These are phyloP conservation scores for Leucophora obtusa DNA, from an alignment of 2,888 invertebrate species.

Conservation along the genomic window DNA sequence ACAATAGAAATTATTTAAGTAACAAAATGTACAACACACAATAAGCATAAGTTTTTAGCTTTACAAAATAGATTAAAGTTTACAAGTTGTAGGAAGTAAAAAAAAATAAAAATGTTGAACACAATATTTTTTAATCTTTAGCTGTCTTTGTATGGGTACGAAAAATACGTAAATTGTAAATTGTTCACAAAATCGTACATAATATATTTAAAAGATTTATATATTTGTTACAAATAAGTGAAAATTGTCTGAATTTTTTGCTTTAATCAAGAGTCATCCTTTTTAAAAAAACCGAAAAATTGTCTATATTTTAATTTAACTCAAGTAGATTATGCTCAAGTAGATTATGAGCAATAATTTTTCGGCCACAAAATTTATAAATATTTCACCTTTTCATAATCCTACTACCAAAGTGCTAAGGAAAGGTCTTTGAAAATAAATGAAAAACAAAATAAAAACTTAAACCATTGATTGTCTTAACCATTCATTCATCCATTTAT, in stretches of 20 bases:
- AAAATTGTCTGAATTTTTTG: not conserved
- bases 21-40: not conserved
- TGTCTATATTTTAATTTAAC: not conserved
- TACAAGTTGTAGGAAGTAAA: constrained; percentile 34
- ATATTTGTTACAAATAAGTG: not conserved
- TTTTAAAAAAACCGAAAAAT: not conserved
- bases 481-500: constrained; percentile 1
- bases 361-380: constrained; percentile 21
- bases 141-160: not conserved
- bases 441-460: not conserved
- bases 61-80: not conserved
- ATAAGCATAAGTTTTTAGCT: constrained; percentile 36
- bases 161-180: not conserved
- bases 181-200: not conserved
- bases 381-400: constrained; percentile 7
- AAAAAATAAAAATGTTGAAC: not conserved
- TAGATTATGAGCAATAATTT: not conserved
- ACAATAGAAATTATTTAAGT: constrained; percentile 19
- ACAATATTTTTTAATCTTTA: constrained; percentile 6
- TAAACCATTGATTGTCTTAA: constrained; percentile 1
- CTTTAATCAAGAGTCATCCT: not conserved
- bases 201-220: not conserved
- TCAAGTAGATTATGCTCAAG: not conserved
- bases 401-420: not conserved
- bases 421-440: not conserved